Conservation (phyloP, 2,888 invertebrate species). For the Nomada goodeniana region DNA sequence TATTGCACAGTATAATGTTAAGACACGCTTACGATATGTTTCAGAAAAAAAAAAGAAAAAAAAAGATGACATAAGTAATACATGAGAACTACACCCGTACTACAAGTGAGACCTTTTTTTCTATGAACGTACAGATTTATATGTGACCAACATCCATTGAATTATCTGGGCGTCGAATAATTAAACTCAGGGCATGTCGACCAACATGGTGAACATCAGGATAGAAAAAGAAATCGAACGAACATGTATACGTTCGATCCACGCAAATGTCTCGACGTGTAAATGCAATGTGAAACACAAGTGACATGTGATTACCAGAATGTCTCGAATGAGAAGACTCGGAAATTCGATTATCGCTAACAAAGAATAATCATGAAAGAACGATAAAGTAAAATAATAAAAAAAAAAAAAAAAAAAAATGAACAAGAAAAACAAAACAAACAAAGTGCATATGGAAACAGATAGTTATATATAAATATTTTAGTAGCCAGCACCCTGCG, state of each 20-base stretch:
- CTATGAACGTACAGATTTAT: neutral
- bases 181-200: neutral
- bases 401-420: neutral
- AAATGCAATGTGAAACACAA: conserved; percentile 67
- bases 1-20: conserved; percentile 16
- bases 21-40: neutral
- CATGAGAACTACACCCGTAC: neutral
- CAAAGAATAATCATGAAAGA: neutral
- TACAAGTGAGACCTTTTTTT: neutral
- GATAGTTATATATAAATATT: conserved; percentile 79
- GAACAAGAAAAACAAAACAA: conserved; percentile 1
- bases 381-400: neutral
- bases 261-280: neutral
- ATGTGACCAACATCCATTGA: neutral
- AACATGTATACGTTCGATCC: neutral
- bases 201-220: neutral
- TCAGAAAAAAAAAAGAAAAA: neutral
- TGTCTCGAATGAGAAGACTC: conserved; percentile 36
- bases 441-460: conserved; percentile 60
- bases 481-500: conserved; percentile 83
- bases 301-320: conserved; percentile 58
- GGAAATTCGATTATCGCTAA: neutral
- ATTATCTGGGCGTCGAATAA: neutral
- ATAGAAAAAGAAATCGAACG: neutral
- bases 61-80: neutral